These are phyloP conservation scores for Siderastrea radians DNA, from an alignment of 92 coral and sea anemone species.

Conservation along the genomic window DNA sequence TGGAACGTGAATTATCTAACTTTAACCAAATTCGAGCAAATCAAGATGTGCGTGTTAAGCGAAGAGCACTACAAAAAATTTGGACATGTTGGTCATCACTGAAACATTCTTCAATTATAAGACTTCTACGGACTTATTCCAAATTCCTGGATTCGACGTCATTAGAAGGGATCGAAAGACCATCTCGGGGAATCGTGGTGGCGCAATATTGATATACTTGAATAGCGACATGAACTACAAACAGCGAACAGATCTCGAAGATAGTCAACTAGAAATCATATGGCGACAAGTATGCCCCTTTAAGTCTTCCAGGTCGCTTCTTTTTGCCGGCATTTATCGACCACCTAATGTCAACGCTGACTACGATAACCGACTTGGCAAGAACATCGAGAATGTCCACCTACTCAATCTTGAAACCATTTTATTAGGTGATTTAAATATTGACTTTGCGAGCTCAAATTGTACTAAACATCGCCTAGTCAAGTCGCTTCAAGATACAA, in stretches of 20 bases:
- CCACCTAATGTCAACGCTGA: not conserved
- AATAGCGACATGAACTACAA: not conserved
- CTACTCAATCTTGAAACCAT: constrained; percentile 8
- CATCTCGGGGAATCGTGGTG: not conserved
- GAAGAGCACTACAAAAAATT: not conserved
- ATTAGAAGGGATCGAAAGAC: not conserved
- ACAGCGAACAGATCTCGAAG: not conserved
- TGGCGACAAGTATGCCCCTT: not conserved
- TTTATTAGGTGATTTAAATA: too few species aligned
- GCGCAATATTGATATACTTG: not conserved
- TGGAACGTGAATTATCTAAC: constrained; percentile 13
- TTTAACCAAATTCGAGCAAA: not conserved
- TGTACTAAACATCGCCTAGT: too few species aligned
- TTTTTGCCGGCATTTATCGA: constrained; percentile 15
- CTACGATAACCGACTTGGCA: not conserved
- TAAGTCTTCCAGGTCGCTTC: not conserved
- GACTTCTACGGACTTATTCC: not conserved
- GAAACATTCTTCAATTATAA: not conserved
- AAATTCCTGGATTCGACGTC: not conserved
- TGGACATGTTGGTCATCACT: not conserved
- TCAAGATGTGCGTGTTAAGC: not conserved
- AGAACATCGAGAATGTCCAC: not conserved
- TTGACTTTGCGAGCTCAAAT: too few species aligned
- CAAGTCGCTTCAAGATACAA: too few species aligned
- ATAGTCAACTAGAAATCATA: not conserved